Percentiles rank a stretch among this genome's conserved stretches.
Conservation (phyloP, 2,113 vertebrate species). For the Toxostoma redivivum region DNA sequence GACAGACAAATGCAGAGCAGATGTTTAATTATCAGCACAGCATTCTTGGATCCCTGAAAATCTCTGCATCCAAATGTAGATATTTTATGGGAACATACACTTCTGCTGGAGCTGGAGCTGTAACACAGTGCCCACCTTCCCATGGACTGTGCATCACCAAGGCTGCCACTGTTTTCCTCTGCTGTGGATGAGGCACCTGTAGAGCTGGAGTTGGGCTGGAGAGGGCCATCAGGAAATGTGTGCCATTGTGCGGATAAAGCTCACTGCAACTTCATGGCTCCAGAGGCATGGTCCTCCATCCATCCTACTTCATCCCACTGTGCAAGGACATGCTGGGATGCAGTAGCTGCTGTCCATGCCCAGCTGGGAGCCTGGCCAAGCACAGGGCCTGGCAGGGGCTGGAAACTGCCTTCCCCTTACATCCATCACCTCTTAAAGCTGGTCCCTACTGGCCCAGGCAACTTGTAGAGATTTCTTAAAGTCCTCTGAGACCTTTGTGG, state of each 20-base stretch:
- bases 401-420: neutral
- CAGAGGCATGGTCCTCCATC: accelerated
- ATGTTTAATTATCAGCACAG: slow-evolving; percentile 58
- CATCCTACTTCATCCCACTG: neutral
- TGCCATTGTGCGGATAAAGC: neutral
- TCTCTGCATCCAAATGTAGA: slow-evolving; percentile 42
- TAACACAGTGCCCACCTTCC: neutral
- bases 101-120: neutral
- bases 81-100: slow-evolving; percentile 1
- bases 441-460: neutral
- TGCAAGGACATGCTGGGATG: neutral
- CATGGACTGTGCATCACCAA: accelerated
- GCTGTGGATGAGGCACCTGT: neutral
- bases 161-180: neutral
- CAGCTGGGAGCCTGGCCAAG: neutral
- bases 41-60: neutral
- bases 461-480: neutral
- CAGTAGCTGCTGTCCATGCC: neutral
- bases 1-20: slow-evolving; percentile 53
- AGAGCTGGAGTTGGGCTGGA: neutral
- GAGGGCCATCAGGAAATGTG: neutral
- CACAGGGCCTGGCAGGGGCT: neutral
- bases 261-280: accelerated
- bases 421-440: neutral
- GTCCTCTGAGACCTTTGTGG: neutral